These are phyloP conservation scores for Austrofundulus limnaeus DNA, from an alignment of 2,113 vertebrate species.

Conservation along the genomic window DNA sequence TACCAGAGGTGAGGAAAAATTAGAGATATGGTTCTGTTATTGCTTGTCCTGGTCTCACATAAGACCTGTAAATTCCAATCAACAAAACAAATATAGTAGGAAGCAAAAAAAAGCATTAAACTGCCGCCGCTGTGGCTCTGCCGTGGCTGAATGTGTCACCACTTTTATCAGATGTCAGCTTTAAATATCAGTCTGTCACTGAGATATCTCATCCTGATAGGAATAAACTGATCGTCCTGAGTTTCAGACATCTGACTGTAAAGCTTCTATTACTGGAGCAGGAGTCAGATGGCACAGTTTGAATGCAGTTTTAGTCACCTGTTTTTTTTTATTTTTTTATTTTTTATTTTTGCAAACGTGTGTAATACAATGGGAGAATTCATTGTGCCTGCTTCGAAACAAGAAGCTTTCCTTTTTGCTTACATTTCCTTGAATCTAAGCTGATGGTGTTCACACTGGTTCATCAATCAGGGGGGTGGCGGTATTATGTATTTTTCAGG, in stretches of 20 bases:
- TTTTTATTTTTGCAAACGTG: not conserved
- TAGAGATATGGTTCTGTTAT: not conserved
- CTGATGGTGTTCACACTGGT: not conserved
- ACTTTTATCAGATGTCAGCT: slow-evolving; percentile 39
- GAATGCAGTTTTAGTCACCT: slow-evolving; percentile 12
- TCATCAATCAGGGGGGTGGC: too few relatives aligned
- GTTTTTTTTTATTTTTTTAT: too few relatives aligned
- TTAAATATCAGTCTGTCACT: slow-evolving; percentile 32
- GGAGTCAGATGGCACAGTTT: slow-evolving; percentile 10
- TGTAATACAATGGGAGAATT: slow-evolving; percentile 1
- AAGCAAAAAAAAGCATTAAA: slow-evolving; percentile 1
- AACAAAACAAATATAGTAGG: not conserved
- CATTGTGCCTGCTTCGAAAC: not conserved
- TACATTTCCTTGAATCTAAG: not conserved
- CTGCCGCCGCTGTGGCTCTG: not conserved
- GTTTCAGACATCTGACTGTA: slow-evolving; percentile 39
- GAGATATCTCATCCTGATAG: slow-evolving; percentile 23
- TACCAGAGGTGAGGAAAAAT: not conserved
- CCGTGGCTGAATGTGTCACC: slow-evolving; percentile 28
- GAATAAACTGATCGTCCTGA: slow-evolving; percentile 35
- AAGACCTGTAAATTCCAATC: not conserved
- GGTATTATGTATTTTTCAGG: too few relatives aligned
- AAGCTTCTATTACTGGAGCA: slow-evolving; percentile 34
- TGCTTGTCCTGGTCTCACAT: not conserved
- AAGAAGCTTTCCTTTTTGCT: not conserved